These are phyloP conservation scores for Tiliacea aurago DNA, from an alignment of 2,888 invertebrate genomes.

Conservation along the genomic window DNA sequence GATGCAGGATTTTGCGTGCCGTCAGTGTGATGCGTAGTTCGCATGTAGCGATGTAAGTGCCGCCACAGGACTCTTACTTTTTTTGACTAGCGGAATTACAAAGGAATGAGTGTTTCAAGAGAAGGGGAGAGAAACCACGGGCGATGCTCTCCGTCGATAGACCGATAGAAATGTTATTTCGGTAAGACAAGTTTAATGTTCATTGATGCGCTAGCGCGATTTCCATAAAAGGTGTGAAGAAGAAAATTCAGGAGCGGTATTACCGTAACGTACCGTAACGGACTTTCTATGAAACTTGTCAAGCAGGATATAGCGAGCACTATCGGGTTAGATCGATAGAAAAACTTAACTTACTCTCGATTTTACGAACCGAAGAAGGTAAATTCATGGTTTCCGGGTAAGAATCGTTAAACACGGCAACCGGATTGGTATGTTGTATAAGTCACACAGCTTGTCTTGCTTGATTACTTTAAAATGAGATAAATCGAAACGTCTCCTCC, in stretches of 20 bases:
- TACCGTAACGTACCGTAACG: constrained; percentile 17
- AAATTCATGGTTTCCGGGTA: constrained; percentile 4
- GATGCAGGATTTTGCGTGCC: too few species aligned
- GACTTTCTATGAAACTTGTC: constrained; percentile 35
- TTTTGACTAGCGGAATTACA: too few species aligned
- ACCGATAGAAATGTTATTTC: not conserved
- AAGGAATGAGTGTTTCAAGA: not conserved
- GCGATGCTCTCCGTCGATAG: not conserved
- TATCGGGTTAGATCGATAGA: not conserved
- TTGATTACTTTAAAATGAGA: not conserved
- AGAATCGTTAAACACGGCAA: not conserved
- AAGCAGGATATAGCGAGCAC: constrained; percentile 13
- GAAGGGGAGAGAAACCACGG: not conserved
- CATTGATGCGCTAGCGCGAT: not conserved
- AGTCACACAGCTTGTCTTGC: not conserved
- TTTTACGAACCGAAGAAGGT: constrained; percentile 7
- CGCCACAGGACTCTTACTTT: too few species aligned
- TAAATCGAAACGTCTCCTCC: not conserved
- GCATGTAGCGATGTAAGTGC: too few species aligned
- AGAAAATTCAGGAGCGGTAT: constrained; percentile 10
- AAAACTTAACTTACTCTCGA: constrained; percentile 45
- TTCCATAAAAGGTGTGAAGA: constrained; percentile 5
- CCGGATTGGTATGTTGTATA: not conserved
- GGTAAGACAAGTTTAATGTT: not conserved
- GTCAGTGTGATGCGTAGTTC: too few species aligned